Percentiles rank a stretch among this genome's conserved stretches.
Evolutionary conservation across 2,888 invertebrate genomes (phyloP).

Genomic region (Thecocarcelia acutangulata): DNA sequence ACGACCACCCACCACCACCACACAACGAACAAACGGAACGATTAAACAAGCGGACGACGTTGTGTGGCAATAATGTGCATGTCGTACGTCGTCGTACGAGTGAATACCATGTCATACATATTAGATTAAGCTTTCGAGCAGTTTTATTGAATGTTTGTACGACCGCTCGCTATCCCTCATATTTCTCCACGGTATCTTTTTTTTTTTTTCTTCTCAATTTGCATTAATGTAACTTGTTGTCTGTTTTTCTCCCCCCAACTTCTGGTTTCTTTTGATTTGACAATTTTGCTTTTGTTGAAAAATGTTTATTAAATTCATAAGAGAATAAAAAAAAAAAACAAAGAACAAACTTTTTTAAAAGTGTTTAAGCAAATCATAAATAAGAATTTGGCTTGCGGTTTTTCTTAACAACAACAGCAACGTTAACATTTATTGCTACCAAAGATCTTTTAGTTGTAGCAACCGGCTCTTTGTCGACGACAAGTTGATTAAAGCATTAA

Average conservation of each 20-base stretch:
- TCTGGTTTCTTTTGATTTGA: conserved; percentile 38
- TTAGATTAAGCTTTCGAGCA: conserved; percentile 36
- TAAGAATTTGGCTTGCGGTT: conserved; percentile 59
- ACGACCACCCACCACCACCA: conserved; percentile 75
- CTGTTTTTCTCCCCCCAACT: background rate
- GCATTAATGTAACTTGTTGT: conserved; percentile 38
- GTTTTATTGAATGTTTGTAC: conserved; percentile 67
- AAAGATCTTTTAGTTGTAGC: conserved; percentile 30
- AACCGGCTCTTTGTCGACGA: conserved; percentile 29
- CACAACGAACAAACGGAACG: conserved; percentile 65
- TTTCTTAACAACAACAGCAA: conserved; percentile 38
- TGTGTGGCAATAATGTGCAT: conserved; percentile 55
- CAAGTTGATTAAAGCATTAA: conserved; percentile 59
- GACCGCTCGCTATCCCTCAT: background rate
- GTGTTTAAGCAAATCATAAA: conserved; percentile 62
- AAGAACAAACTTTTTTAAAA: conserved; percentile 20
- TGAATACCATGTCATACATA: conserved; percentile 56
- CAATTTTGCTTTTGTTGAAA: conserved; percentile 33
- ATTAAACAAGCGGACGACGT: conserved; percentile 69
- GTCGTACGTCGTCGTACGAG: conserved; percentile 30
- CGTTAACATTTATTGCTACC: conserved; percentile 8
- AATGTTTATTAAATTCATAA: conserved; percentile 36
- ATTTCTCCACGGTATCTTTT: background rate
- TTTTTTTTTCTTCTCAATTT: background rate
- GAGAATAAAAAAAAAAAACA: background rate